A percentile compares a stretch with the other conserved stretches of the same genome.
Conservation (phyloP, 2,797 vertebrate genomes). For the Sebastes taczanowskii region DNA sequence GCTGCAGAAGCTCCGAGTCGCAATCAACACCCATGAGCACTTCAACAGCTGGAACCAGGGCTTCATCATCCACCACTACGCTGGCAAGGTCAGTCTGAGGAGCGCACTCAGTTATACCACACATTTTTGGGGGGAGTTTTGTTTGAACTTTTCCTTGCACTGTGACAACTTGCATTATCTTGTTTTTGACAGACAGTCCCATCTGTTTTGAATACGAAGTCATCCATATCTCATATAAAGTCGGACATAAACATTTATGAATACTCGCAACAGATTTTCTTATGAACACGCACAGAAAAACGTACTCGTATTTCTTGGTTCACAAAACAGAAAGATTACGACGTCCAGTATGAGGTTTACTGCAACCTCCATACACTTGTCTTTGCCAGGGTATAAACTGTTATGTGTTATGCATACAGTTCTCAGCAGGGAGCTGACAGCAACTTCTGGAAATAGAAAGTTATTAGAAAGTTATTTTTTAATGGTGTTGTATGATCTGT, state of each 20-base stretch:
- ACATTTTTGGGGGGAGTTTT: neutral
- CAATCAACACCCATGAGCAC: conserved; percentile 95
- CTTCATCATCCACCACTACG: conserved; percentile 98
- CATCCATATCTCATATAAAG: neutral
- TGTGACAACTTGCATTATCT: neutral
- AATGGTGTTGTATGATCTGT: conserved; percentile 52
- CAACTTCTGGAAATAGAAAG: conserved; percentile 43
- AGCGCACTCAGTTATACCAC: neutral
- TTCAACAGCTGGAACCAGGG: conserved; percentile 99
- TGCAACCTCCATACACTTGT: neutral
- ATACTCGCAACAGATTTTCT: neutral
- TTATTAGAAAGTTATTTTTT: conserved; percentile 53
- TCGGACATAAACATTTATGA: neutral
- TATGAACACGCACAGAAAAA: neutral
- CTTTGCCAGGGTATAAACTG: conserved; percentile 6
- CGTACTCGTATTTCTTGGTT: neutral
- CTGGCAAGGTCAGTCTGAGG: conserved; percentile 89
- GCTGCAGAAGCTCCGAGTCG: conserved; percentile 95
- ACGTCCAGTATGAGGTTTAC: neutral
- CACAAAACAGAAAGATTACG: neutral
- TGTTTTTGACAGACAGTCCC: neutral
- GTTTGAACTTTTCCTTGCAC: neutral
- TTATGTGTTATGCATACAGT: neutral
- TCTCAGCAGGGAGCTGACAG: neutral
- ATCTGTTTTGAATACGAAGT: neutral